Percentiles rank a stretch among this genome's conserved stretches.
These are phyloP conservation scores for Caenorhabditis drosophilae DNA, from an alignment of 2,888 invertebrate genomes.

Conservation along the genomic window DNA sequence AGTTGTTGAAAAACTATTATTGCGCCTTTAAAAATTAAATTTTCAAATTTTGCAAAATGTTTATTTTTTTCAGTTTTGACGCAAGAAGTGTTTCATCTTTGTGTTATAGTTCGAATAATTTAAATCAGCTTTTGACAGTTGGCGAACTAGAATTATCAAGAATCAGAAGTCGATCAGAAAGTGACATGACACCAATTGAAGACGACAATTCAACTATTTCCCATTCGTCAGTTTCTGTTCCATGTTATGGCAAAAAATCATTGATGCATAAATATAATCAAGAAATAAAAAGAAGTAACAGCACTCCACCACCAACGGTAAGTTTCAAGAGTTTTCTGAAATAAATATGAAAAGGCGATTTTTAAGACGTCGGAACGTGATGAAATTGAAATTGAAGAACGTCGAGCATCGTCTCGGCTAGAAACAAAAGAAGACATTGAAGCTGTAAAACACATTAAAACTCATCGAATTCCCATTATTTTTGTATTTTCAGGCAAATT, in stretches of 20 bases:
- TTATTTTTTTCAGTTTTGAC: slow-evolving; percentile 22
- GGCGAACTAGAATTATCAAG: slow-evolving; percentile 31
- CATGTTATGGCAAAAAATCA: slow-evolving; percentile 61
- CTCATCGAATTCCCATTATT: neutral
- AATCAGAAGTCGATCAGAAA: slow-evolving; percentile 66
- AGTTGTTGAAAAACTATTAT: neutral
- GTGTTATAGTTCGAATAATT: slow-evolving; percentile 19
- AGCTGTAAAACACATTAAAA: slow-evolving; percentile 7
- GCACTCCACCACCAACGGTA: slow-evolving; percentile 43
- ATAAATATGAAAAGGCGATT: neutral
- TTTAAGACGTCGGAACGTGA: slow-evolving; percentile 15
- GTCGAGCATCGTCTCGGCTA: slow-evolving; percentile 20
- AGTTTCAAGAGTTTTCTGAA: neutral
- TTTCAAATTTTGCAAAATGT: neutral
- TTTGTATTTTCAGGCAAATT: slow-evolving; percentile 7
- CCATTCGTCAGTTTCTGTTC: slow-evolving; percentile 59
- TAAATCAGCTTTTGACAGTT: slow-evolving; percentile 22
- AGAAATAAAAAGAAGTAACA: slow-evolving; percentile 43
- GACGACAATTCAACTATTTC: slow-evolving; percentile 49
- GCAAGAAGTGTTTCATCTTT: slow-evolving; percentile 28
- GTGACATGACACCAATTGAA: slow-evolving; percentile 60
- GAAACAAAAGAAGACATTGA: slow-evolving; percentile 24
- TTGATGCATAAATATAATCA: slow-evolving; percentile 54
- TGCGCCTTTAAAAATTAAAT: neutral
- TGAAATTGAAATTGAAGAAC: slow-evolving; percentile 46